Evolutionary conservation across 2,888 invertebrate genomes (phyloP).

Genomic region (Meta bourneti): DNA sequence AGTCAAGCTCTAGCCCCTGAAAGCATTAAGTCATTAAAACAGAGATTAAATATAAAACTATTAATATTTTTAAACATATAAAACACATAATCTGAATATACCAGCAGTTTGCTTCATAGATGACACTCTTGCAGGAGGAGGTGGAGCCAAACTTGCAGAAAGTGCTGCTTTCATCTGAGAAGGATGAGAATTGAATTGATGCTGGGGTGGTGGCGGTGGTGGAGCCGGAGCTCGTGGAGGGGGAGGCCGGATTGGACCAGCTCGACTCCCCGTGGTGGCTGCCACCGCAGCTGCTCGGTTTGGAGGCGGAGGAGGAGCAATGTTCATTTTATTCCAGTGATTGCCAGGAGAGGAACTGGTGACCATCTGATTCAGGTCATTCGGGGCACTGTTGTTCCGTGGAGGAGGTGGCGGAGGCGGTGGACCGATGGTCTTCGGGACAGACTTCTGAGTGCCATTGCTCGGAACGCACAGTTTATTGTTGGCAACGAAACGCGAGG

Average conservation of each 20-base stretch:
- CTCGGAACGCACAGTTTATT: conserved; percentile 55
- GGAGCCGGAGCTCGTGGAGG: conserved; percentile 65
- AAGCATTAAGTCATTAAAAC: background rate
- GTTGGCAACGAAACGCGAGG: conserved; percentile 51
- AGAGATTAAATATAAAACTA: background rate
- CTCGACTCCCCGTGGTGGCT: conserved; percentile 11
- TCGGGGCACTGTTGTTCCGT: conserved; percentile 68
- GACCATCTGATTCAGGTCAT: conserved; percentile 68
- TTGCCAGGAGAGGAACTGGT: conserved; percentile 51
- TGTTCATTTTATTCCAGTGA: conserved; percentile 72
- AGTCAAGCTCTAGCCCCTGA: background rate
- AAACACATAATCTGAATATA: background rate
- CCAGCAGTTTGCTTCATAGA: conserved; percentile 65
- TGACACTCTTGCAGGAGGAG: conserved; percentile 71
- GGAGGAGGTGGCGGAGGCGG: conserved; percentile 71
- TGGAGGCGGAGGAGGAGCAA: conserved; percentile 72
- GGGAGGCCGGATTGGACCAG: conserved; percentile 57
- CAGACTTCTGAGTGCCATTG: conserved; percentile 41
- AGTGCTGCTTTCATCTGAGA: conserved; percentile 61
- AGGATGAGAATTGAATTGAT: conserved; percentile 57
- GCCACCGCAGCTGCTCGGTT: conserved; percentile 38
- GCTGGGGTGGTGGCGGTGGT: conserved; percentile 74
- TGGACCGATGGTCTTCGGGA: conserved; percentile 45
- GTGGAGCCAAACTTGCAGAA: conserved; percentile 39
- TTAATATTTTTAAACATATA: background rate